Evolutionary conservation across 2,888 invertebrate genomes (phyloP).

Genomic region (Adelognathus sp.): DNA sequence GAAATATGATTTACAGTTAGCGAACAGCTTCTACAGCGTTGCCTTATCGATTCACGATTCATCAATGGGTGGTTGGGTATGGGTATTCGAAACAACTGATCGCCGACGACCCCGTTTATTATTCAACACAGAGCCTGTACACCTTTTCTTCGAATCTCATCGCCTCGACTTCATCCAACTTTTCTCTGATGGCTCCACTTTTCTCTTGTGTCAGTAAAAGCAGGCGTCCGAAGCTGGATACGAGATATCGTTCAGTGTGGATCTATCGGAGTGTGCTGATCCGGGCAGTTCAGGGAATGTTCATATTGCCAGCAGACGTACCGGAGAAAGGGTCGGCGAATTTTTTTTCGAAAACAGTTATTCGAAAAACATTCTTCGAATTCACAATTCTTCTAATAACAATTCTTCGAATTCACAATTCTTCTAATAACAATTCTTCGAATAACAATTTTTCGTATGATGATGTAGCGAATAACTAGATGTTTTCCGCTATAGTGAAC

Average conservation of each 20-base stretch:
- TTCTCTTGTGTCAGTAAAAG: constrained; percentile 29
- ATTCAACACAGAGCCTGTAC: constrained; percentile 6
- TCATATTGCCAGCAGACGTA: no score
- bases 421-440: no score
- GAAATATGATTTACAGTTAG: constrained; percentile 73
- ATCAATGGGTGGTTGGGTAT: constrained; percentile 51
- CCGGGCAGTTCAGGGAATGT: no score
- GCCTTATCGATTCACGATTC: constrained; percentile 62
- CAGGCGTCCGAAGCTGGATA: constrained; percentile 1
- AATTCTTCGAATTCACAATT: no score
- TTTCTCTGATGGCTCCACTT: constrained; percentile 49
- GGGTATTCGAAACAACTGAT: constrained; percentile 10
- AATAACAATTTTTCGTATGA: no score
- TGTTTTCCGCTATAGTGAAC: no score
- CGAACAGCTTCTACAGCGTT: constrained; percentile 49
- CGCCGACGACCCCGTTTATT: constrained; percentile 8
- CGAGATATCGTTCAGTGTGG: constrained; percentile 15
- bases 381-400: no score
- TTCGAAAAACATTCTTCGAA: no score
- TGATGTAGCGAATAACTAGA: no score
- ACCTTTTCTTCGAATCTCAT: constrained; percentile 52
- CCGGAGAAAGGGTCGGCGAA: no score
- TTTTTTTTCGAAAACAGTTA: no score
- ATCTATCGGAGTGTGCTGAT: no score
- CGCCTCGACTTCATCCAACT: constrained; percentile 46